Conservation (phyloP, 2,888 invertebrate genomes). For the Liodrosophila aerea region DNA sequence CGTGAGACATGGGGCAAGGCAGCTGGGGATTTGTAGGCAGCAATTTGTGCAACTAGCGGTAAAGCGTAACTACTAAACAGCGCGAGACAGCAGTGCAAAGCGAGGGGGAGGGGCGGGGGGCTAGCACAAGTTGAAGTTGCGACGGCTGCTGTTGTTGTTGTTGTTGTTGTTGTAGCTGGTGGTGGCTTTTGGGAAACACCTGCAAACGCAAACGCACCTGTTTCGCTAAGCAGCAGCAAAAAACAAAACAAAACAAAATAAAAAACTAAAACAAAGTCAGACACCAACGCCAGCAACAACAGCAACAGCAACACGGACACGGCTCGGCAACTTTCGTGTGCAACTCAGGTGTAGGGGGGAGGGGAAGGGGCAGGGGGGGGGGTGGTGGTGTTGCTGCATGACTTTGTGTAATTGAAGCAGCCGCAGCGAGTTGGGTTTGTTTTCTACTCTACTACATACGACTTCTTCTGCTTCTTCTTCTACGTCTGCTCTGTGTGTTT, state of each 20-base stretch:
- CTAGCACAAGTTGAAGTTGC: slow-evolving; percentile 24
- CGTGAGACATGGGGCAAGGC: background rate
- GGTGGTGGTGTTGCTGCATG: slow-evolving; percentile 46
- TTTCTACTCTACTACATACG: background rate
- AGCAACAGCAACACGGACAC: slow-evolving; percentile 60
- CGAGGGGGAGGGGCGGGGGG: background rate
- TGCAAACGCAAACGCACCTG: slow-evolving; percentile 80
- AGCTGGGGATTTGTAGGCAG: slow-evolving; percentile 25
- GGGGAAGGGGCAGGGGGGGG: background rate
- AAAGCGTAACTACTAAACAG: slow-evolving; percentile 76
- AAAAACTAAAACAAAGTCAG: slow-evolving; percentile 74
- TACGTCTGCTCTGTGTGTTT: slow-evolving; percentile 4
- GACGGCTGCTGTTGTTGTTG: slow-evolving; percentile 13
- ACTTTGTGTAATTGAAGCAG: slow-evolving; percentile 77
- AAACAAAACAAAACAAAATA: slow-evolving; percentile 36
- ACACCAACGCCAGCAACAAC: slow-evolving; percentile 59
- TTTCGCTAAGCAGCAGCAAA: slow-evolving; percentile 71
- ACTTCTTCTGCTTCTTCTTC: too few relatives aligned
- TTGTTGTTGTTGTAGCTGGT: slow-evolving; percentile 41
- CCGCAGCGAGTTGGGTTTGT: slow-evolving; percentile 46
- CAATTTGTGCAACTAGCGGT: slow-evolving; percentile 77
- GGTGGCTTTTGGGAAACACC: slow-evolving; percentile 80
- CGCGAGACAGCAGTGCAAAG: slow-evolving; percentile 45
- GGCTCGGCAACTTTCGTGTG: slow-evolving; percentile 67
- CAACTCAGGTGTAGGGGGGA: slow-evolving; percentile 4